These are phyloP conservation scores for Tachyglossus aculeatus DNA, from an alignment of 2,797 vertebrate species.

Conservation along the genomic window DNA sequence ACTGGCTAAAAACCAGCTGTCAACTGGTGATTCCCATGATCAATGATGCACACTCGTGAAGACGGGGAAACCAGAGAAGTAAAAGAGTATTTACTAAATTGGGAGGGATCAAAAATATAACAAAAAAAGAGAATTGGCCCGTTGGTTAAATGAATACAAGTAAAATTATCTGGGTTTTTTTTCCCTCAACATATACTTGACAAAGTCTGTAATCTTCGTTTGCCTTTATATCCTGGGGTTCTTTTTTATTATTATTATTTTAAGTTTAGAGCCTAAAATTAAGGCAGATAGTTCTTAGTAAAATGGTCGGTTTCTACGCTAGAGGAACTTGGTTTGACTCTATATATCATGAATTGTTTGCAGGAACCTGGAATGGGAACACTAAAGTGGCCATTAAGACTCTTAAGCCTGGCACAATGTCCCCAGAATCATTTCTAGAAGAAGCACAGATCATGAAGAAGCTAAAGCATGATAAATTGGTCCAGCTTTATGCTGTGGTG, in stretches of 20 bases:
- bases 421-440: slow-evolving; percentile 95
- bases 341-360: slow-evolving; percentile 50
- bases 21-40: not conserved
- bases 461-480: slow-evolving; percentile 93
- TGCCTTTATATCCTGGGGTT: not conserved
- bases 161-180: not conserved
- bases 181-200: slow-evolving; percentile 35
- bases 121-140: not conserved
- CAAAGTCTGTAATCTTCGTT: slow-evolving; percentile 35
- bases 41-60: not conserved
- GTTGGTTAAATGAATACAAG: not conserved
- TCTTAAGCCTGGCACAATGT: slow-evolving; percentile 97
- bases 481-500: slow-evolving; percentile 95
- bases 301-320: not conserved
- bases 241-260: not conserved
- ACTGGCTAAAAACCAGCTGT: not conserved
- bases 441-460: slow-evolving; percentile 99
- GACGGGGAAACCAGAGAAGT: not conserved
- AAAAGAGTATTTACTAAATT: not conserved
- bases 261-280: slow-evolving; percentile 18
- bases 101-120: not conserved
- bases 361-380: slow-evolving; percentile 98
- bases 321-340: slow-evolving; percentile 42
- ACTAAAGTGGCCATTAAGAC: slow-evolving; percentile 99
- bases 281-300: not conserved